Evolutionary conservation across 2,888 invertebrate genomes (phyloP).

Genomic region (Antheraea assamensis): DNA sequence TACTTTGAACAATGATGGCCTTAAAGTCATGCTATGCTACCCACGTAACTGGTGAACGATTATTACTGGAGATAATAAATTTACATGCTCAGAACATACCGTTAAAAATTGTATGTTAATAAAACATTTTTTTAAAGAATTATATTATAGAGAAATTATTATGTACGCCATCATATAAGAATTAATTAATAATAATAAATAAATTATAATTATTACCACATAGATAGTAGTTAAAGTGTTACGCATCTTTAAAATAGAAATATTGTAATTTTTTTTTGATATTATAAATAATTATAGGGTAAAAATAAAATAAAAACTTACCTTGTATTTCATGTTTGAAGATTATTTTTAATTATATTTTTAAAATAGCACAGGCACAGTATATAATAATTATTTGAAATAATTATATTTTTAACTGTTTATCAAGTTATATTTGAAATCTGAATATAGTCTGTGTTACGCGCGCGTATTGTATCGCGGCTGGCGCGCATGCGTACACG

Average conservation of each 20-base stretch:
- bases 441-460: not conserved
- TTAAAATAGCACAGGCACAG: conserved; percentile 8
- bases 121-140: not conserved
- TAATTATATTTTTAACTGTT: not conserved
- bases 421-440: conserved; percentile 33
- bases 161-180: no score
- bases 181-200: no score
- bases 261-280: not conserved
- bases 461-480: conserved; percentile 26
- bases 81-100: not conserved
- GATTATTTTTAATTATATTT: conserved; percentile 24
- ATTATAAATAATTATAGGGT: conserved; percentile 22
- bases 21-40: not conserved
- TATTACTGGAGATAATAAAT: not conserved
- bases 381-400: not conserved
- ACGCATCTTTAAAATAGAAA: not conserved
- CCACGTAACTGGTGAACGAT: not conserved
- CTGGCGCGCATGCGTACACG: conserved; percentile 67
- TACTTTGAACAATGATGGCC: not conserved
- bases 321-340: conserved; percentile 70
- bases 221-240: not conserved
- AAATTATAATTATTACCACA: not conserved
- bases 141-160: no score
- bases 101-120: not conserved
- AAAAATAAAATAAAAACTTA: conserved; percentile 40